These are phyloP conservation scores for Drosophila melanocephala DNA, from an alignment of 2,888 invertebrate species.

Conservation along the genomic window DNA sequence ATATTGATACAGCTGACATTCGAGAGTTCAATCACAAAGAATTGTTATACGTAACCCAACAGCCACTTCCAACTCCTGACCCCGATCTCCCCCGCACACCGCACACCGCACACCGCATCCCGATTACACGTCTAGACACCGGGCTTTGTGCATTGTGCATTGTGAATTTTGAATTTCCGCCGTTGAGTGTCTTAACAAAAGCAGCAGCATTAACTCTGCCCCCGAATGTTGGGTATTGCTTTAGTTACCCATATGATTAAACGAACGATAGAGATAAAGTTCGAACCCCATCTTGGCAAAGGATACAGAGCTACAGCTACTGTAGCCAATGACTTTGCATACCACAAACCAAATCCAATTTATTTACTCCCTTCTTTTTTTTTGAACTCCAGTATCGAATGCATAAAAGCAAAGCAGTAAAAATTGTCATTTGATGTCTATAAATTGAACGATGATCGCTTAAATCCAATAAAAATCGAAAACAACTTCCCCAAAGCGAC, in stretches of 20 bases:
- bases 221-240: constrained; percentile 47
- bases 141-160: constrained; percentile 25
- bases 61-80: constrained; percentile 11
- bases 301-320: constrained; percentile 3
- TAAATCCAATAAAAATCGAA: constrained; percentile 47
- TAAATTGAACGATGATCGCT: constrained; percentile 61
- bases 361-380: constrained; percentile 23
- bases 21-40: constrained; percentile 61
- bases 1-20: constrained; percentile 79
- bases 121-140: constrained; percentile 45
- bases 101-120: not conserved
- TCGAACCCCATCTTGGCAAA: constrained; percentile 1
- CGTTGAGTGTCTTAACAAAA: constrained; percentile 28
- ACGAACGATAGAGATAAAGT: constrained; percentile 12
- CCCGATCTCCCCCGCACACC: not conserved
- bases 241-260: constrained; percentile 48
- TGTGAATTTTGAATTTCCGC: constrained; percentile 54
- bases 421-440: constrained; percentile 56
- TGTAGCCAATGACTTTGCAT: constrained; percentile 38
- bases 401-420: constrained; percentile 55
- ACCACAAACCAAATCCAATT: constrained; percentile 51
- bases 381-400: constrained; percentile 25
- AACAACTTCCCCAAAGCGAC: constrained; percentile 31
- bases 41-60: constrained; percentile 47
- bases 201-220: constrained; percentile 64